phyloP scores from a whole-genome alignment of 2,113 vertebrate species.

The Cricetomys ansorgei region DNA sequence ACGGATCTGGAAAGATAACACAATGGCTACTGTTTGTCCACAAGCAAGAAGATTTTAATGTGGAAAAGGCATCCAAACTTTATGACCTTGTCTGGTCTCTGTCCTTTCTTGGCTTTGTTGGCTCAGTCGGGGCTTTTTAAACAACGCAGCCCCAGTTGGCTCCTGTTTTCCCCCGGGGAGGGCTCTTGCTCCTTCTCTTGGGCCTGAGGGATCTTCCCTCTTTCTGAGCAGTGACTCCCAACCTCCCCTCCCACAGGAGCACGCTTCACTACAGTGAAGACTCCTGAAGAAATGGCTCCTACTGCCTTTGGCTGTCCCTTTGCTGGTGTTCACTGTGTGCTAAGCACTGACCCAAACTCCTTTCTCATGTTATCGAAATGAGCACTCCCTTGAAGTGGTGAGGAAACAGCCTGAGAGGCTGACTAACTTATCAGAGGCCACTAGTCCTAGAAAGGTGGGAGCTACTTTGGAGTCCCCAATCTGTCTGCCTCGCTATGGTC shows the following conservation, averaged over 20 bases:
- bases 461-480: background rate
- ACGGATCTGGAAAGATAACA: constrained; percentile 2
- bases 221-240: background rate
- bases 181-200: background rate
- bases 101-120: background rate
- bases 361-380: background rate
- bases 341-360: background rate
- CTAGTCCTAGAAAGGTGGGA: background rate
- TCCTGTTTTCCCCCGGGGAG: background rate
- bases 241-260: background rate
- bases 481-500: background rate
- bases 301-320: background rate
- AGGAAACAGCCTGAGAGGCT: background rate
- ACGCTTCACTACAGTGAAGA: accelerated
- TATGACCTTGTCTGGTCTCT: background rate
- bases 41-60: background rate
- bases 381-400: background rate
- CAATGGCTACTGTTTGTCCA: background rate
- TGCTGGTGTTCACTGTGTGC: background rate
- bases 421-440: background rate
- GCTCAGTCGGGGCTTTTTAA: background rate
- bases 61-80: background rate
- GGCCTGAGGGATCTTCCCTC: background rate
- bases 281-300: background rate
- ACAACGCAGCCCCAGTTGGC: background rate